Evolutionary conservation across 37 sponge, comb jelly and placozoan genomes (phyloP).

Genomic region (Haliclona indistincta): DNA sequence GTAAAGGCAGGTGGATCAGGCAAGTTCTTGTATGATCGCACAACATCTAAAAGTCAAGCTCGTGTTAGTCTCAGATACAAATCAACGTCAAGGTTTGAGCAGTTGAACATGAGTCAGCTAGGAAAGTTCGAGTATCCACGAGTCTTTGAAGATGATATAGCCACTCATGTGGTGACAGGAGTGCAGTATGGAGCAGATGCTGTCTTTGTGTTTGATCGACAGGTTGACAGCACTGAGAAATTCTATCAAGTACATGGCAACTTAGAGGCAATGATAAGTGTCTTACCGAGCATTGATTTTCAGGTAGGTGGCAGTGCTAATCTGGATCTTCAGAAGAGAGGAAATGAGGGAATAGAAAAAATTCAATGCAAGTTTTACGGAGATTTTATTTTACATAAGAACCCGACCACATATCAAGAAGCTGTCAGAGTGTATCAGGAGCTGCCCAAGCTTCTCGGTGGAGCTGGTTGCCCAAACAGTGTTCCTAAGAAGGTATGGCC

Average conservation of each 20-base stretch:
- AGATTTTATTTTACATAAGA: slow-evolving; percentile 8
- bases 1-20: slow-evolving; percentile 22
- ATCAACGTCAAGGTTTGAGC: slow-evolving; percentile 19
- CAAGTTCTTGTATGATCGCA: slow-evolving; percentile 33
- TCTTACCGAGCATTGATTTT: neutral
- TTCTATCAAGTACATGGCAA: slow-evolving; percentile 1
- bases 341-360: slow-evolving; percentile 1
- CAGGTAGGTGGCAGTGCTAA: neutral
- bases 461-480: too few species aligned
- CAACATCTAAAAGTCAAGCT: slow-evolving; percentile 29
- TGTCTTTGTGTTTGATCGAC: slow-evolving; percentile 43
- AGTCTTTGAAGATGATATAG: slow-evolving; percentile 8
- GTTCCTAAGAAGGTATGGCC: slow-evolving; percentile 36
- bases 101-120: slow-evolving; percentile 29
- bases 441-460: neutral
- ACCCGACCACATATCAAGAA: slow-evolving; percentile 39
- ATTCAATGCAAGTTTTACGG: slow-evolving; percentile 41
- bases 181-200: slow-evolving; percentile 50
- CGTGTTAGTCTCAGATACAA: slow-evolving; percentile 41
- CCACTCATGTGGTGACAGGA: slow-evolving; percentile 48
- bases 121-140: slow-evolving; percentile 20
- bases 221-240: slow-evolving; percentile 9
- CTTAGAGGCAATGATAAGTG: slow-evolving; percentile 15
- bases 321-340: neutral
- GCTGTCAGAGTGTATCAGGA: slow-evolving; percentile 18